Base-by-base conservation (phyloP, 2,888 invertebrate genomes). In the Netelia fuscicornis region DNA sequence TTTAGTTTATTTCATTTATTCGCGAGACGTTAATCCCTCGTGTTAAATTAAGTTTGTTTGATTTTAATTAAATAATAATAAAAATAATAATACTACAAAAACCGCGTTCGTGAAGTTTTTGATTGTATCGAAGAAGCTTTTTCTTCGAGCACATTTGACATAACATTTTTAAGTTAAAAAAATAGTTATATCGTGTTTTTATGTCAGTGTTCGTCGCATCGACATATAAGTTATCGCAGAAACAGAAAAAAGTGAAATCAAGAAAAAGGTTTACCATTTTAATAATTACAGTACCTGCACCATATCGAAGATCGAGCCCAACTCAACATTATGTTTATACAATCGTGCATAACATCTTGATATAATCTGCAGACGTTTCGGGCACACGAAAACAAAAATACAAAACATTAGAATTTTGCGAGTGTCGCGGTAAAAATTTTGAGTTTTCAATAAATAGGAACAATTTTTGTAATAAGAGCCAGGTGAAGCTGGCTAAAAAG, bases 351-450 rank as follows among this genome's bases (percentile, higher is more conserved):
- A 30, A 52, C 81, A 81, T 74, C 9, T 71, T 71, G 9, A 77
- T 58, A 25, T 82, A 82, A 2, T 72, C 72, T 10, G 67, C 77
- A 0, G 77, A 17, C 6, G 77, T 82, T 72, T 82, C 77, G 3
- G 77, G 67, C 17, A 82, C 72, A 77, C 75, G 74, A 2, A 68
- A 64, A 23, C 20, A 75, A 60, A 30, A 54, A 76, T 20, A 52
- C 30, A 30, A 30, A 30, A 30, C 30, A 30, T 30, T 30, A 30
- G 3, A 30, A 42, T 30, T 13, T 67, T 67, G 30, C 2, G 9
- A 42, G 25, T 20, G 23, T 54, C 3, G 2, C 2, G 3, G 9
- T 11, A 11, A 20, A 11, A 56, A n/a, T 70, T 70, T 78, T 78
- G 17, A 78, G 25, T 42, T 70, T 52, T 70, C 62, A 13, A 56